These are phyloP conservation scores for Amphiprion clarkii DNA, from an alignment of 2,797 vertebrate species.

Conservation along the genomic window DNA sequence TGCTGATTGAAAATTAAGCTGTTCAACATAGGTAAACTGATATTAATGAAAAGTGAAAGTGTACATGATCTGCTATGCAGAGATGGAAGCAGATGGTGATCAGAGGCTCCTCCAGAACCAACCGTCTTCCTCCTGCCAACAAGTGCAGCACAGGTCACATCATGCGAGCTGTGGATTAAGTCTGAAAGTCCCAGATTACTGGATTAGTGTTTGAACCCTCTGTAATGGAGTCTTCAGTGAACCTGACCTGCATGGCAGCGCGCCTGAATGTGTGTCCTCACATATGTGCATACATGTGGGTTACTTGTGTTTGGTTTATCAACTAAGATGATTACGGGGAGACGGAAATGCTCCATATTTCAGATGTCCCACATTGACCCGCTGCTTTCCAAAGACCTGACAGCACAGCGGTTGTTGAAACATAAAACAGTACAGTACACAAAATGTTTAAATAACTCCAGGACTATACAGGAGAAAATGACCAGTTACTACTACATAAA, in stretches of 20 bases:
- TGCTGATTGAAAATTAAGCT: too few relatives aligned
- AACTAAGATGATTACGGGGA: slow-evolving; percentile 63
- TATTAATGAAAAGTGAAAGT: too few relatives aligned
- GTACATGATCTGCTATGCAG: background rate
- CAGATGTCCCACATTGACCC: slow-evolving; percentile 23
- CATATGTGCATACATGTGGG: slow-evolving; percentile 20
- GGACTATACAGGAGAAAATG: background rate
- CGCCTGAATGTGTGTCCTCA: slow-evolving; percentile 13
- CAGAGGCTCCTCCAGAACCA: slow-evolving; percentile 42
- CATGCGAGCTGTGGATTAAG: slow-evolving; percentile 70
- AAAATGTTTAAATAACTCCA: too few relatives aligned
- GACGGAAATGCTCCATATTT: slow-evolving; percentile 59
- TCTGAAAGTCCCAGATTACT: slow-evolving; percentile 74
- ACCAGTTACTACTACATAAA: background rate
- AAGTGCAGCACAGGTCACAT: slow-evolving; percentile 23
- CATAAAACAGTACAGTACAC: background rate
- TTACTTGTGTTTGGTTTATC: slow-evolving; percentile 22
- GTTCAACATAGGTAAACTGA: too few relatives aligned
- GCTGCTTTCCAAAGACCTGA: background rate
- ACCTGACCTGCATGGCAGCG: slow-evolving; percentile 39
- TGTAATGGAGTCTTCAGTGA: slow-evolving; percentile 56
- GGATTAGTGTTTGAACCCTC: slow-evolving; percentile 70
- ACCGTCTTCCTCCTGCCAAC: slow-evolving; percentile 19
- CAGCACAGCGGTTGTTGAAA: background rate
- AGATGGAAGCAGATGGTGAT: slow-evolving; percentile 27